Conservation (phyloP, 2,888 invertebrate species). For the Liodrosophila aerea region DNA sequence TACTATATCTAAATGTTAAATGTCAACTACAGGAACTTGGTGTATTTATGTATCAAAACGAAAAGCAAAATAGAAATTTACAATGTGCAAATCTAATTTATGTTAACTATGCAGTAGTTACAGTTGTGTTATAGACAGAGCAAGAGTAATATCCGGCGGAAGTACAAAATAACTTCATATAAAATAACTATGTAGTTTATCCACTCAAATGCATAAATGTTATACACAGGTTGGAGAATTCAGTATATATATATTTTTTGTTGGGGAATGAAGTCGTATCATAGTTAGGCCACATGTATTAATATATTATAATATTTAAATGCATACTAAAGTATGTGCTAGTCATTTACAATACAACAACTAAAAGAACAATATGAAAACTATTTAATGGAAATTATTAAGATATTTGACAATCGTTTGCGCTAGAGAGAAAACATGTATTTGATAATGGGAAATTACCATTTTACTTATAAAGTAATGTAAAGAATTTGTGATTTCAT, state of each 20-base stretch:
- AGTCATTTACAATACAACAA: constrained; percentile 8
- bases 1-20: constrained; percentile 49
- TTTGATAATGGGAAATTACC: constrained; percentile 7
- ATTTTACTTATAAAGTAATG: constrained; percentile 57
- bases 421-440: constrained; percentile 27
- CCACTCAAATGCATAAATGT: constrained; percentile 5
- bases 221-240: neutral
- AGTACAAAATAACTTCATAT: constrained; percentile 24
- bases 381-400: constrained; percentile 14
- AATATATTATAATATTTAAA: constrained; percentile 7
- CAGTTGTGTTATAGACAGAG: constrained; percentile 7
- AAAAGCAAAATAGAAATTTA: constrained; percentile 12
- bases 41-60: constrained; percentile 32
- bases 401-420: constrained; percentile 69
- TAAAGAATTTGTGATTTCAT: constrained; percentile 58
- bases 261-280: neutral
- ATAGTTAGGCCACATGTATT: constrained; percentile 30
- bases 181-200: neutral
- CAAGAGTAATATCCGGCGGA: constrained; percentile 1
- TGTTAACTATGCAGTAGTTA: neutral
- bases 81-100: constrained; percentile 2
- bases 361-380: constrained; percentile 7
- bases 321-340: constrained; percentile 5
- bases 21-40: constrained; percentile 50
- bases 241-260: neutral